These are phyloP conservation scores for Leistus spinibarbis DNA, from an alignment of 2,888 invertebrate species.

Conservation along the genomic window DNA sequence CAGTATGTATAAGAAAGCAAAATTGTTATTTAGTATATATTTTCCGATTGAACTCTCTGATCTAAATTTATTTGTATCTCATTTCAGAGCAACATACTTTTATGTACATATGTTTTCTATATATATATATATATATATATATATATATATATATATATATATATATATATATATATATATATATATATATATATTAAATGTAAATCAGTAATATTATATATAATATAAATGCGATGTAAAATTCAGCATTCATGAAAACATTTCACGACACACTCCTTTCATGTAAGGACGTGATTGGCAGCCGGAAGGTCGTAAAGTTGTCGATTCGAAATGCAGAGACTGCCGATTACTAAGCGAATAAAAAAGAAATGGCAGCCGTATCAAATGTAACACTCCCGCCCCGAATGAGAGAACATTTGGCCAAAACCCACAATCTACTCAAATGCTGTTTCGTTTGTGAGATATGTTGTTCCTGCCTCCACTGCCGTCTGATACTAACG, in stretches of 20 bases:
- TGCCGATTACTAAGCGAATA: constrained; percentile 27
- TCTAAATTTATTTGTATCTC: too few relatives aligned
- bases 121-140: neutral
- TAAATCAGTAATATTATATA: neutral
- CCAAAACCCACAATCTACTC: constrained; percentile 33
- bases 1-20: too few relatives aligned
- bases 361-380: constrained; percentile 35
- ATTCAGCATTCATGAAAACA: neutral
- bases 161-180: too few relatives aligned
- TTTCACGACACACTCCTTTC: too few relatives aligned
- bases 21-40: too few relatives aligned
- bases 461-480: constrained; percentile 13
- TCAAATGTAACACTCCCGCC: constrained; percentile 25
- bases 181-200: neutral
- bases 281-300: neutral
- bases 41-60: too few relatives aligned
- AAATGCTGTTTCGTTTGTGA: constrained; percentile 24
- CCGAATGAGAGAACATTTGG: constrained; percentile 11
- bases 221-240: neutral
- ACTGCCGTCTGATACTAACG: neutral
- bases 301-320: neutral
- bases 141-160: neutral
- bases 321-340: neutral
- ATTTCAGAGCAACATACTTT: neutral
- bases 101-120: neutral